These are phyloP conservation scores for Peromyscus nudipes DNA, from an alignment of 2,797 vertebrate species.

Conservation along the genomic window DNA sequence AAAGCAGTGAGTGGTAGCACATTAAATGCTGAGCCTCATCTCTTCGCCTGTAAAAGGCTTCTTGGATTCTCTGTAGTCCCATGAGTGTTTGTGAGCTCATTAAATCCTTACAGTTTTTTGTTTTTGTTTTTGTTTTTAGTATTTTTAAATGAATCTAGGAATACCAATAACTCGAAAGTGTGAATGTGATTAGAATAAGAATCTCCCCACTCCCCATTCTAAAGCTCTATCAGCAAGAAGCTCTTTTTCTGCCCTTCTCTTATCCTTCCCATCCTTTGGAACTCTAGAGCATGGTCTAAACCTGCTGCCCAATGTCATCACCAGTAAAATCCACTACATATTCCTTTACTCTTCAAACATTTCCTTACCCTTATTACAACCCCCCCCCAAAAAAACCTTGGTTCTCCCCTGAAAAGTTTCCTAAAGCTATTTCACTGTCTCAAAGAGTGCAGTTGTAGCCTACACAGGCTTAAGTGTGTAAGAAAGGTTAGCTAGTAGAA, in stretches of 20 bases:
- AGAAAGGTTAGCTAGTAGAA: not conserved
- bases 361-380: not conserved
- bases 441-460: not conserved
- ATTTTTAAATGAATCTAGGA: not conserved
- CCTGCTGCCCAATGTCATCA: not conserved
- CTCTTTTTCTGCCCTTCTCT: not conserved
- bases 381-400: not conserved
- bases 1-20: not conserved
- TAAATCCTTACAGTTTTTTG: not conserved
- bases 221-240: not conserved
- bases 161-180: not conserved
- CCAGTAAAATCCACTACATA: not conserved
- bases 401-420: conserved; percentile 1
- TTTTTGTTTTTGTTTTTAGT: not conserved
- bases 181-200: not conserved
- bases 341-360: not conserved
- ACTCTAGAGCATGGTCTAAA: not conserved
- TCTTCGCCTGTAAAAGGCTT: not conserved
- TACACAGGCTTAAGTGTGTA: not conserved
- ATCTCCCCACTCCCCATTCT: not conserved
- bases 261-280: not conserved
- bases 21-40: not conserved
- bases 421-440: not conserved
- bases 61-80: not conserved
- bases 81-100: not conserved